Evolutionary conservation across 2,888 invertebrate genomes (phyloP).

Genomic region (Mythimna pallens): DNA sequence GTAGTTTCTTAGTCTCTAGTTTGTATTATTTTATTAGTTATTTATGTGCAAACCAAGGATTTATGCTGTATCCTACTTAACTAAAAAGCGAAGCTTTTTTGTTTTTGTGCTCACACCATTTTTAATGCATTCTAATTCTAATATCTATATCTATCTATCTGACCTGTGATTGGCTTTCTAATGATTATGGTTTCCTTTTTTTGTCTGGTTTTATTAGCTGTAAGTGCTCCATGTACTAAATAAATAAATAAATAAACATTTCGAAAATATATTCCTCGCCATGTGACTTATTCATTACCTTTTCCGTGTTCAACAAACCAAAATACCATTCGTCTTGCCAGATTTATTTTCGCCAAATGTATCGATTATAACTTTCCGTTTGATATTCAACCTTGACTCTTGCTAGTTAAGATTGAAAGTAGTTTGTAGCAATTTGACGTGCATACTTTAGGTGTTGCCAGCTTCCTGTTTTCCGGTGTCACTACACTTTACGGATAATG

Average conservation of each 20-base stretch:
- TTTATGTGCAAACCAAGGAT: too few relatives aligned
- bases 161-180: too few relatives aligned
- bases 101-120: too few relatives aligned
- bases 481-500: conserved; percentile 13
- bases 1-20: too few relatives aligned
- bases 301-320: conserved; percentile 25
- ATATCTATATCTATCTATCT: too few relatives aligned
- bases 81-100: too few relatives aligned
- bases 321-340: conserved; percentile 11
- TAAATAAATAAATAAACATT: neutral
- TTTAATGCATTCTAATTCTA: too few relatives aligned
- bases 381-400: conserved; percentile 24
- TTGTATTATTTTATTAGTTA: too few relatives aligned
- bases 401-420: neutral
- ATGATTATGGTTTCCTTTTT: too few relatives aligned
- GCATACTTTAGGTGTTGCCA: conserved; percentile 17
- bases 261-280: neutral
- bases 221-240: too few relatives aligned
- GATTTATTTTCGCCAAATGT: conserved; percentile 5
- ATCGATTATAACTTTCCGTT: neutral
- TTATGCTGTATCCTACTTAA: too few relatives aligned
- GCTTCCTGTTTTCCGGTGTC: conserved; percentile 39
- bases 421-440: conserved; percentile 17
- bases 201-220: too few relatives aligned
- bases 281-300: conserved; percentile 17